Evolutionary conservation across 2,888 invertebrate species (phyloP), one percentile per base, ranked within the genome.

Genomic region (Agonopterix arenella): DNA sequence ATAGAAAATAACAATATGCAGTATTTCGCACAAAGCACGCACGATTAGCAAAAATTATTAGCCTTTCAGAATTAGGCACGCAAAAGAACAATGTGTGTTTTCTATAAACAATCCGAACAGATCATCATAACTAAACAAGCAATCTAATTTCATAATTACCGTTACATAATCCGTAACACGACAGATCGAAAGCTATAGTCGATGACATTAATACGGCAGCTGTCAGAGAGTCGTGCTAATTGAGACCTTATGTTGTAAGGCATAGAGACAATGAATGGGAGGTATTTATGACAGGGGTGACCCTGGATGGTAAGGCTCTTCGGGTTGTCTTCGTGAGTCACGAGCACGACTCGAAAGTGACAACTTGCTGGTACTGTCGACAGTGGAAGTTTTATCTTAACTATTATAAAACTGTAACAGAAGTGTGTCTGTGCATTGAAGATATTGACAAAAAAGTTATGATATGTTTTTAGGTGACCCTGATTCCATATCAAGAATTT

Each of bases 281-380:
- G 43, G 43, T 28, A 44, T 11, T 43, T 36, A 36, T 42, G 47
- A 43, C 37, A 37, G 44, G 5, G 11, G 11, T 43, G 10, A 43
- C 43, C 11, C 11, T 11, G 11, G n/a, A 43, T 11, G 11, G 43
- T 28, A n/a, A 43, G 44, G 10, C 11, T n/a, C 38, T n/a, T 42
- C 43, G 36, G 48, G 47, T 40, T 45, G 42, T 37, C 46, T 44
- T 80, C 80, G 80, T 79, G 81, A 80, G 62, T 78, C 80, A 79
- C 80, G 74, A 77, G 68, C 80, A 79, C 80, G 73, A 76, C 71
- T 77, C 56, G 79, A 80, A 80, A 81, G 81, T 80, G 80, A 80
- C 80, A 80, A 75, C 72, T 70, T 68, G 60, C 59, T 60, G 57
- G 78, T 77, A 78, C 67, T 66, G 61, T 60, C 40, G 40, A 40